A percentile compares a stretch with the other conserved stretches of the same genome.
phyloP scores from a whole-genome alignment of 2,888 invertebrate species.

The Icerya purchasi region DNA sequence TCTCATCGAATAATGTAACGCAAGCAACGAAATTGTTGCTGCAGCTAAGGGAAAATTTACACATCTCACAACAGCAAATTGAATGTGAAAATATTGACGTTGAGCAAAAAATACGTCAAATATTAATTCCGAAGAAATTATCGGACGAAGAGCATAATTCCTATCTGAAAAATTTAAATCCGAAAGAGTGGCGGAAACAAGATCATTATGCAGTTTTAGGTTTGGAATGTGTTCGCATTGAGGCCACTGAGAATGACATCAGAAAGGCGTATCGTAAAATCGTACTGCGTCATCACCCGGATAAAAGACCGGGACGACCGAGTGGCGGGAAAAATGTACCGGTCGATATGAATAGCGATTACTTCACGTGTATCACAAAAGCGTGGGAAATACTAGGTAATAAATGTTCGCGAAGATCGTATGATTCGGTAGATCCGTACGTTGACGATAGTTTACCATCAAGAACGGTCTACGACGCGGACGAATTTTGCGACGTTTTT shows the following conservation, averaged over 20 bases:
- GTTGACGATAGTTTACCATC: conserved; percentile 76
- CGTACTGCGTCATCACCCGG: conserved; percentile 90
- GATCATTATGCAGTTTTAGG: conserved; percentile 46
- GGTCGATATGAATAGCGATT: conserved; percentile 75
- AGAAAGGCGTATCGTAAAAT: conserved; percentile 77
- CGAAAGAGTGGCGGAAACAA: conserved; percentile 70
- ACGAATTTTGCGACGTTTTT: conserved; percentile 21
- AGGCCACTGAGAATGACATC: conserved; percentile 79
- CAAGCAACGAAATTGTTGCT: too few relatives aligned
- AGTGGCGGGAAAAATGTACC: too few relatives aligned
- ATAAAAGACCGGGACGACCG: conserved; percentile 86
- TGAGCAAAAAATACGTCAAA: too few relatives aligned
- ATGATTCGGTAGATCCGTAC: conserved; percentile 87
- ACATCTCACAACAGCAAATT: too few relatives aligned
- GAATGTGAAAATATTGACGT: too few relatives aligned
- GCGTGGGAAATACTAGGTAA: conserved; percentile 82
- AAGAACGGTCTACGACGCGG: conserved; percentile 41
- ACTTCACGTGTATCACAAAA: conserved; percentile 95
- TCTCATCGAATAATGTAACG: too few relatives aligned
- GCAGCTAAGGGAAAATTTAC: too few relatives aligned
- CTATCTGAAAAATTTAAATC: conserved; percentile 70
- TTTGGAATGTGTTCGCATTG: conserved; percentile 54
- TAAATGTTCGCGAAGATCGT: conserved; percentile 60
- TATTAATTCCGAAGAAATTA: too few relatives aligned
- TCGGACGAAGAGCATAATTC: conserved; percentile 20